Evolutionary conservation across 2,888 invertebrate genomes (phyloP), one percentile per base, ranked within the genome.

Genomic region (Gymnocheta viridis): DNA sequence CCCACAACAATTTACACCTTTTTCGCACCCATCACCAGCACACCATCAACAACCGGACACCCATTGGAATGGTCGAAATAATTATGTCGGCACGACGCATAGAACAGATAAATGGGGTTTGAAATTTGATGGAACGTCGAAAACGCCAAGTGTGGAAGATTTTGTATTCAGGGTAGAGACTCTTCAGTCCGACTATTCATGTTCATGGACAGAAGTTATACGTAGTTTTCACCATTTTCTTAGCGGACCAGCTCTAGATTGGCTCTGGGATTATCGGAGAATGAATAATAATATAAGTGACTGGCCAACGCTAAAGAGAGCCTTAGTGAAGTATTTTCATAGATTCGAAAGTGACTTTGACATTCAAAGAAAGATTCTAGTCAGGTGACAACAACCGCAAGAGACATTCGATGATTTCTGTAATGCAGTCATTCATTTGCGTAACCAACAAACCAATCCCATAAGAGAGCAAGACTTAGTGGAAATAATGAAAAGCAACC

Each of bases 131-230:
- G 62, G 62, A 0, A 62, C 62, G 4, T 7, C 38, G 0, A 62
- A 62, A 41, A 62, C 62, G 3, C 24, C 44, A 1, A 27, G 44
- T 17, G 62, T 62, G 2, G 62, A 62, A 24, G 62, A 62, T 41
- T 41, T 62, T 62, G 62, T 62, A 3, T 49, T 66, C 7, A 47
- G 66, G 17, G 49, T 66, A 10, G 66, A 64, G n/a, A 64, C 38
- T 4, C 38, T 60, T 9, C 60, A 60, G 22, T 24, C 64, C 10
- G 24, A 64, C n/a, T 64, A 27, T 29, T 9, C 17, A 14, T 24
- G 24, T 12, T 17, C 64, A 4, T 64, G 49, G 49, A 3, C 29
- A n/a, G 67, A 67, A 0, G 49, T 67, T 1, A 22, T 67, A 3
- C 17, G 49, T 1, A 67, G 32, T 51, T 35, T 51, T 2, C 67